These are phyloP conservation scores for Gryllus longicercus DNA, from an alignment of 2,888 invertebrate genomes.

Conservation along the genomic window DNA sequence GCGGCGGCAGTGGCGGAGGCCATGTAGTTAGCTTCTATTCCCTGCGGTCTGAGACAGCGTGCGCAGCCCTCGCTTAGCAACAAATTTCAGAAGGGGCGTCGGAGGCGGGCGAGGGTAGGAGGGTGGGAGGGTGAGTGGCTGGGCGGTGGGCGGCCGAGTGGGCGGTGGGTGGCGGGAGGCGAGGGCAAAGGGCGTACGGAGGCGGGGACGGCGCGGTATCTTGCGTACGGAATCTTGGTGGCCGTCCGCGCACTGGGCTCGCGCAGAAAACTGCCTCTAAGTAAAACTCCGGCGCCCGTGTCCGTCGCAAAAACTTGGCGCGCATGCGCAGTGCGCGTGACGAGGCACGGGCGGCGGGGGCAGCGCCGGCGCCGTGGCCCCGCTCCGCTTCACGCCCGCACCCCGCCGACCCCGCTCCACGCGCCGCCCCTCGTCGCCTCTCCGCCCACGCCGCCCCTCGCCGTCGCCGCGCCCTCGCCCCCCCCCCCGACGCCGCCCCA, in stretches of 20 bases:
- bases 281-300: neutral
- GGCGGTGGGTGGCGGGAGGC: neutral
- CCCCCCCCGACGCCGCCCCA: neutral
- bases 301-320: constrained; percentile 2
- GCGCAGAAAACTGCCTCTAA: constrained; percentile 5
- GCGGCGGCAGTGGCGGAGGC: neutral
- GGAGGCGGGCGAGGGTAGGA: neutral
- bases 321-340: neutral
- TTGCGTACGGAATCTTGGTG: neutral
- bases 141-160: neutral
- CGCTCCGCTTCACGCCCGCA: neutral
- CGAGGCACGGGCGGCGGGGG: neutral
- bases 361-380: neutral
- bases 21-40: constrained; percentile 11
- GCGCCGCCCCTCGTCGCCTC: neutral
- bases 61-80: neutral
- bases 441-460: neutral
- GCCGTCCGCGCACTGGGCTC: neutral
- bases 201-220: neutral
- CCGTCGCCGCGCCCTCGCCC: neutral
- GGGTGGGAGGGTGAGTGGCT: neutral
- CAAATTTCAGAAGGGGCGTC: neutral
- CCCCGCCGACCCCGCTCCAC: neutral
- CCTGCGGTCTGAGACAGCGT: neutral
- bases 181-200: neutral